Percentiles rank a stretch among this genome's conserved stretches.
Evolutionary conservation across 1,140 invertebrate genomes (phyloP).

Genomic region (Sitophilus oryzae): DNA sequence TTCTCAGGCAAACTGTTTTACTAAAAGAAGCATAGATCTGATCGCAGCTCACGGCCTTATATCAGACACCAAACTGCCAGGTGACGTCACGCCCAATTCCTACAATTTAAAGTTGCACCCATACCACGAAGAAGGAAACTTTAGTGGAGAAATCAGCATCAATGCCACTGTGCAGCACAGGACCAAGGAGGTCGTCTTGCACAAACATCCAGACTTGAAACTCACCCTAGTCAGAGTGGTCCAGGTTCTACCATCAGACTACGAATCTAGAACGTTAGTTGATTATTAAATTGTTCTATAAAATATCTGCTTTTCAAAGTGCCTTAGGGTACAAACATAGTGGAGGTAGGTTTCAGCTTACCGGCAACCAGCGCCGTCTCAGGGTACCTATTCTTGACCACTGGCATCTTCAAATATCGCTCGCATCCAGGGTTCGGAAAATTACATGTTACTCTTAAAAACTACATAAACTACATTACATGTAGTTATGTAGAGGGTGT

Average conservation of each 20-base stretch:
- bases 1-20: slow-evolving; percentile 11
- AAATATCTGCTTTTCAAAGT: too few relatives aligned
- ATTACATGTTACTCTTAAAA: too few relatives aligned
- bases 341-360: too few relatives aligned
- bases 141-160: slow-evolving; percentile 56
- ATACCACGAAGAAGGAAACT: slow-evolving; percentile 51
- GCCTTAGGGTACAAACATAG: too few relatives aligned
- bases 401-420: too few relatives aligned
- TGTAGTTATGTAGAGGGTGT: too few relatives aligned
- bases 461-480: too few relatives aligned
- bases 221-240: slow-evolving; percentile 44
- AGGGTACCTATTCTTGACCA: too few relatives aligned
- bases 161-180: slow-evolving; percentile 53
- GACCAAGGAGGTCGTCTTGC: slow-evolving; percentile 54
- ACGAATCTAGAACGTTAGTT: slow-evolving; percentile 28
- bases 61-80: slow-evolving; percentile 52
- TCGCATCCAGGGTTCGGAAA: too few relatives aligned
- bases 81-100: slow-evolving; percentile 51
- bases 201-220: slow-evolving; percentile 55
- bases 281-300: too few relatives aligned
- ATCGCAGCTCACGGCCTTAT: slow-evolving; percentile 53
- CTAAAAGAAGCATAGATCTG: slow-evolving; percentile 53
- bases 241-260: slow-evolving; percentile 31
- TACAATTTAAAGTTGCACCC: slow-evolving; percentile 60
- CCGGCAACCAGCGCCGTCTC: too few relatives aligned